phyloP scores from a whole-genome alignment of 2,113 vertebrate species.

The Coptodon bakossiorum region DNA sequence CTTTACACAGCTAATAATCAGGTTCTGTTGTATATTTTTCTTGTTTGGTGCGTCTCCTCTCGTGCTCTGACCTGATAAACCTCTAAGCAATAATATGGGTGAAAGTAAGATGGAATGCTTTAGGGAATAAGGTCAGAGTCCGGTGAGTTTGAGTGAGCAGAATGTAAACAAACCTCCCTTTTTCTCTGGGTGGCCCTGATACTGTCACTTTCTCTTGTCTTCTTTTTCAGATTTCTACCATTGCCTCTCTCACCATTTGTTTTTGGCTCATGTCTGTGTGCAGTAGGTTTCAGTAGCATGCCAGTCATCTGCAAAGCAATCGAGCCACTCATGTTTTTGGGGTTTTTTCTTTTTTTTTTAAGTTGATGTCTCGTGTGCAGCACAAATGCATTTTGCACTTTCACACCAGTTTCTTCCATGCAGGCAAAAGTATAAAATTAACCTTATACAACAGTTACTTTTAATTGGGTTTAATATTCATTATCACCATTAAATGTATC shows the following conservation, averaged over 20 bases:
- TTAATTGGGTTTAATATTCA: background rate
- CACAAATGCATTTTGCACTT: background rate
- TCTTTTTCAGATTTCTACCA: background rate
- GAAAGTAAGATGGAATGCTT: background rate
- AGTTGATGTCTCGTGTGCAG: background rate
- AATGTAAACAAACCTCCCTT: conserved; percentile 51
- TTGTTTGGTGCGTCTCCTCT: background rate
- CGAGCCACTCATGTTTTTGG: fast-evolving
- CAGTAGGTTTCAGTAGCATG: background rate
- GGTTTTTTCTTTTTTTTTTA: fast-evolving
- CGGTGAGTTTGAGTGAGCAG: conserved; percentile 18
- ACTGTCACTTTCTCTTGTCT: background rate
- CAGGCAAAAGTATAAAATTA: background rate
- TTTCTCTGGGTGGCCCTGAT: conserved; percentile 10
- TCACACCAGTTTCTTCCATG: background rate
- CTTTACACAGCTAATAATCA: background rate
- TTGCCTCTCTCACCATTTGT: background rate
- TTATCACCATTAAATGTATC: background rate
- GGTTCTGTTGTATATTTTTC: background rate
- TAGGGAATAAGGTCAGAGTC: conserved; percentile 18
- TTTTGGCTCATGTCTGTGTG: background rate
- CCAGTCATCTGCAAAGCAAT: background rate
- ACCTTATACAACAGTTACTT: background rate
- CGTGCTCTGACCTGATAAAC: background rate
- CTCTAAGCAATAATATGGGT: background rate